Evolutionary conservation across 92 coral and sea anemone genomes (phyloP).

Genomic region (Pocillopora meandrina): DNA sequence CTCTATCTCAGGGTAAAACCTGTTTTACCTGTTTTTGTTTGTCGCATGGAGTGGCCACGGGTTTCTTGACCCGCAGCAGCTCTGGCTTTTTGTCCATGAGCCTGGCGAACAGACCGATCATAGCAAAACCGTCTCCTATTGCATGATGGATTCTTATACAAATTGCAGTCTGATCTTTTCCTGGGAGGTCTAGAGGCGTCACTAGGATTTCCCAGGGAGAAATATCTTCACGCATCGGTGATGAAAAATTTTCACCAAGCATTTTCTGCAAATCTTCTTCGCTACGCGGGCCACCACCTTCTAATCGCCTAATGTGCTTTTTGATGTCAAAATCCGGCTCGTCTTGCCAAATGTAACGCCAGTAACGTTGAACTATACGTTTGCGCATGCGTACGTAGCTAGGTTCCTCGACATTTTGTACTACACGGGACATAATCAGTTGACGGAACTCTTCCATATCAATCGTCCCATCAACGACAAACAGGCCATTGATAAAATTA

Average conservation of each 20-base stretch:
- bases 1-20: no score
- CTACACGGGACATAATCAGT: constrained; percentile 78
- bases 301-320: constrained; percentile 65
- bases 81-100: constrained; percentile 93
- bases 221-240: constrained; percentile 66
- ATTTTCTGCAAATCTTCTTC: constrained; percentile 72
- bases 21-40: constrained; percentile 64
- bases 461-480: constrained; percentile 78
- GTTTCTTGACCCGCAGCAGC: constrained; percentile 80
- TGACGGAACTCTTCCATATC: constrained; percentile 71
- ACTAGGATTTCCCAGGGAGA: constrained; percentile 92
- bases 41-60: constrained; percentile 89
- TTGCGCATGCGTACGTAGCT: constrained; percentile 87
- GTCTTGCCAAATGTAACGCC: constrained; percentile 86
- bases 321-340: constrained; percentile 84
- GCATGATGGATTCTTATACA: constrained; percentile 93
- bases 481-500: constrained; percentile 83
- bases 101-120: constrained; percentile 85
- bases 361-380: constrained; percentile 69
- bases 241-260: constrained; percentile 66
- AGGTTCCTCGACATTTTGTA: constrained; percentile 79
- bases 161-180: constrained; percentile 79
- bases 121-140: constrained; percentile 90
- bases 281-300: constrained; percentile 74
- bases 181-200: constrained; percentile 66